Percentiles rank a stretch among this genome's conserved stretches.
Conservation (phyloP, 2,797 vertebrate species). For the Anguilla anguilla region DNA sequence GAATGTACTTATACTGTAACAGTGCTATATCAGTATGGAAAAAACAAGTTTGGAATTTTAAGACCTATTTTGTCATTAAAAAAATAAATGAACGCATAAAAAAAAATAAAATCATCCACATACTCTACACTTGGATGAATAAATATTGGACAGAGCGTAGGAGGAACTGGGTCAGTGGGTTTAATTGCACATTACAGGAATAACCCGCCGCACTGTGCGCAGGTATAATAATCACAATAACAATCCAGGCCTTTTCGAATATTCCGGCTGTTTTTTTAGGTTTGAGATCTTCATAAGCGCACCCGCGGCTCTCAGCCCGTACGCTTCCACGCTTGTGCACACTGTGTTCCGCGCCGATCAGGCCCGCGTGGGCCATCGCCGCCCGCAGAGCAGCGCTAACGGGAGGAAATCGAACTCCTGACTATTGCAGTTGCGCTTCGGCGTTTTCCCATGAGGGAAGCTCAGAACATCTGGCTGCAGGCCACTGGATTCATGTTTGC, state of each 20-base stretch:
- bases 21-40: neutral
- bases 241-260: neutral
- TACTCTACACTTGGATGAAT: neutral
- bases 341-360: neutral
- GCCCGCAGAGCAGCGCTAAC: neutral
- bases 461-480: neutral
- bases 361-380: neutral
- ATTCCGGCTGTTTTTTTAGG: neutral
- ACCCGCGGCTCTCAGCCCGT: neutral
- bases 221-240: conserved; percentile 6
- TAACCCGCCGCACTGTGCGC: neutral
- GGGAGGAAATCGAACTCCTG: neutral
- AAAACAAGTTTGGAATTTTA: neutral
- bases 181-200: neutral
- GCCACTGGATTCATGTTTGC: neutral
- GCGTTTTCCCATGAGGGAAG: neutral
- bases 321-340: neutral
- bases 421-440: neutral
- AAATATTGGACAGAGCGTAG: neutral
- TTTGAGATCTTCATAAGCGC: neutral
- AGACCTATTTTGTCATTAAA: neutral
- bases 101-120: neutral
- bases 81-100: neutral
- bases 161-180: neutral
- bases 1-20: neutral